Evolutionary conservation across 1,140 invertebrate species (phyloP), one percentile per base, ranked within the genome.

Genomic region (Cyphomyrmex costatus): DNA sequence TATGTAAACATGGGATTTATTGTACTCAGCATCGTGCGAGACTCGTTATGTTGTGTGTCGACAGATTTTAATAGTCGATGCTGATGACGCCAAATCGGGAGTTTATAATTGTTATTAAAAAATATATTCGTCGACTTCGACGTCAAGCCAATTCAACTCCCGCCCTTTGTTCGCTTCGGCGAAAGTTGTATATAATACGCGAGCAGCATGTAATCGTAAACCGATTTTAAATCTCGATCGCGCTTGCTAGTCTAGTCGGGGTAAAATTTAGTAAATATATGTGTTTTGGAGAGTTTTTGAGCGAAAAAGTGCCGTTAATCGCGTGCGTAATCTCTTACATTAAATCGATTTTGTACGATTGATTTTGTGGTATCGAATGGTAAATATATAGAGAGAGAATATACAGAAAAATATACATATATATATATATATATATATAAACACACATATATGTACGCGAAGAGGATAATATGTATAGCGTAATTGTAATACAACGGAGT

Each of bases 171-270:
- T 68, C 10, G 60, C 5, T 68, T 63, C 58, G 68, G 51, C 73
- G 60, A 73, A 66, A 53, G 42, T 65, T 91, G 86, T 92, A 91
- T 56, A 88, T 88, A 88, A 73, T 42, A 7, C 65, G 21, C 65
- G 70, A 49, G 65, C 12, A 24, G 49, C 83, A 56, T 49, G 14
- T 88, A 88, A 66, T 90, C 87, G 86, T 87, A 90, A 66, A 63
- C 53, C 68, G 82, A 88, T 87, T 91, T 90, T 24, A 88, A 90
- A 80, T 91, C 71, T 87, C 71, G 87, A 90, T 92, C 82, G 92
- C 92, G 92, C 92, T 93, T 92, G 86, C 92, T 93, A 92, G 88
- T 93, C 93, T 93, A 93, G 93, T 93, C 93, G 90, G 88, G 83
- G 71, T 92, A 92, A 86, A 73, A 73, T 66, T 86, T 90, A 86